Base-by-base conservation (phyloP, 2,113 vertebrate genomes). In the Rattus rattus region DNA sequence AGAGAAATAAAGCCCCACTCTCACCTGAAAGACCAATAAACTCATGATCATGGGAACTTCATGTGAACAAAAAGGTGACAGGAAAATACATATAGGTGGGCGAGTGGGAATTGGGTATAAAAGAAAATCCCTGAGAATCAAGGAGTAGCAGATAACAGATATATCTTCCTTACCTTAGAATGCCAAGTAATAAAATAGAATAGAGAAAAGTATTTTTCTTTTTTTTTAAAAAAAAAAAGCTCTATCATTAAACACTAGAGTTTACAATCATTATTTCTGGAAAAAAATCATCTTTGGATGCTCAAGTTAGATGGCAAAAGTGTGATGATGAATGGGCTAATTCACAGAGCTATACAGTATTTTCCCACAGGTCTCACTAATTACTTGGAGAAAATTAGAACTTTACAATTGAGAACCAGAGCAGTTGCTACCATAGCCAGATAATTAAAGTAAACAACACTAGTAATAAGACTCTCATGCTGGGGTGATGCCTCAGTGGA, bases 161-260 rank as follows among this genome's bases (percentile, higher is more conserved):
- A 87, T 52, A 10, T 61, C 20, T 73, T 72, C 54, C 43, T 91
- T 69, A 28, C 5, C 56, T 13, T 56, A 47, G 0, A 70, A 80
- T 92, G 56, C 33, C 59, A 79, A 92, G 65, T 93, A 80, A 90
- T 93, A 73, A 95, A 92, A 49, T 92, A 92, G 39, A 72, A 24
- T 14, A 63, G 52, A 36, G 54, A 90, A 92, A 73, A 92, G 69
- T 12, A 39, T 43, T 43, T 43, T 43, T 43, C 5, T 2, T 59
- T 75, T 72, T 72, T 7, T 17, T 70, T 67, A 4, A 4, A 67
- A n/a, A 67, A 12, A 54, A 61, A 87, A 79, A 93, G 10, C 86
- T 6, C 54, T 49, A 83, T 63, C 79, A 17, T 86, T 70, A 91
- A 93, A 77, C 87, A n/a, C 10, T 59, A 49, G 6, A 76, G 56